Base-by-base conservation (phyloP, 2,888 invertebrate genomes). In the Leptopilina drosophilae region DNA sequence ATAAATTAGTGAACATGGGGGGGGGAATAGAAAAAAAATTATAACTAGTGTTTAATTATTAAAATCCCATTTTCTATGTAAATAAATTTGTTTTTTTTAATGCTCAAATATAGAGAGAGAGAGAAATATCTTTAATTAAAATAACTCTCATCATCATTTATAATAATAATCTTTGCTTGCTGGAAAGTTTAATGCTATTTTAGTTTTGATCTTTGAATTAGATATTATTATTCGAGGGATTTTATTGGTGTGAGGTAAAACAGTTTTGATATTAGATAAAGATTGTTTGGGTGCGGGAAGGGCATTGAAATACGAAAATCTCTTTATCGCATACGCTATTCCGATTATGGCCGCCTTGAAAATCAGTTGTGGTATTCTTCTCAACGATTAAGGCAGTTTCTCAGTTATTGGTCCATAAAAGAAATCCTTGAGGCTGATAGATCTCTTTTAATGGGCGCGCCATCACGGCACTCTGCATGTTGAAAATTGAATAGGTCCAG, bases 281-380 rank as follows among this genome's bases (percentile, higher is more conserved):
- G 56, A 14, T n/a, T 56, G 69, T 26, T 26, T 26, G 26, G 26
- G 3, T n/a, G n/a, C n/a, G n/a, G 14, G 69, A 1, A 8, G n/a
- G 26, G 69, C 14, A 73, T 73, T 33, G 33, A 8, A 6, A n/a
- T n/a, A 73, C 53, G 33, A 20, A 56, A 73, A 33, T 73, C 69
- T 56, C 69, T 73, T 73, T 73, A 56, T 73, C 69, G 69, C n/a
- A n/a, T 33, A 56, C 3, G 33, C 69, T 33, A 73, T 73, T 33
- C 69, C 33, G 56, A 33, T 73, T 73, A 73, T 73, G 33, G 53
- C 56, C 33, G 53, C 69, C 56, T 73, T 73, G 26, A 73, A 73
- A 73, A 73, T 73, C 69, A 73, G 69, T 56, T 73, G 69, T 26
- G 69, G 69, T 14, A 73, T 20, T 26, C 69, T 33, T 53, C 53